These are phyloP conservation scores for Drosophila erecta DNA, from an alignment of 1,140 invertebrate genomes.

Conservation along the genomic window DNA sequence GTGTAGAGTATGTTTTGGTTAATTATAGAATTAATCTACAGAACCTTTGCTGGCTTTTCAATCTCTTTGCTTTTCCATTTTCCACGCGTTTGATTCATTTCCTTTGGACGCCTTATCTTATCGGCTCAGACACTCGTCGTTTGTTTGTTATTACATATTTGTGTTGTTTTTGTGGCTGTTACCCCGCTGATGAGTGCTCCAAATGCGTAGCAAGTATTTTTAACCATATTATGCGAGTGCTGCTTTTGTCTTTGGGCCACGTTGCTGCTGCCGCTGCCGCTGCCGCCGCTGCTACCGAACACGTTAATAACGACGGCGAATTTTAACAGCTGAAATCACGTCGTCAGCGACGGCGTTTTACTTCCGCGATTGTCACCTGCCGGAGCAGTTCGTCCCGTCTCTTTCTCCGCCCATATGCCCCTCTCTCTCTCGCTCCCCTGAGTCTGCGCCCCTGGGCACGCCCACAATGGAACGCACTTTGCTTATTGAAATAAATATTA, in stretches of 20 bases:
- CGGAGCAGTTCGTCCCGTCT: slow-evolving; percentile 20
- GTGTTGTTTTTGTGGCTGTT: slow-evolving; percentile 9
- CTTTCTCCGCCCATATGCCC: not conserved
- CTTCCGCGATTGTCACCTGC: slow-evolving; percentile 69
- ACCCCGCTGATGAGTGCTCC: slow-evolving; percentile 29
- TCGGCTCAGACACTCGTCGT: slow-evolving; percentile 14
- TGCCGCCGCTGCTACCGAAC: slow-evolving; percentile 13
- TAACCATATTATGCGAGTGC: slow-evolving; percentile 41
- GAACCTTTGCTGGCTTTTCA: slow-evolving; percentile 4
- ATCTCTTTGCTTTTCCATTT: slow-evolving; percentile 6
- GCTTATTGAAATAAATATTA: slow-evolving; percentile 31
- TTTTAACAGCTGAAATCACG: slow-evolving; percentile 69
- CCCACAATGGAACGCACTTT: slow-evolving; percentile 38
- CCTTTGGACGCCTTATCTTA: slow-evolving; percentile 39
- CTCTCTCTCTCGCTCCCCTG: not conserved
- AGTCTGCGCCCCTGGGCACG: slow-evolving; percentile 8
- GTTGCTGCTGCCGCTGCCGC: slow-evolving; percentile 30
- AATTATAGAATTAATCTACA: not conserved
- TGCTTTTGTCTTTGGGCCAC: slow-evolving; percentile 68
- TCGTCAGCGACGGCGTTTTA: slow-evolving; percentile 43
- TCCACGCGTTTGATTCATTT: slow-evolving; percentile 22
- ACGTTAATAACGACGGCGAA: slow-evolving; percentile 63
- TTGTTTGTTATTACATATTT: slow-evolving; percentile 18
- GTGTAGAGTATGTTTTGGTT: too few relatives aligned
- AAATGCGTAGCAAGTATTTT: slow-evolving; percentile 60